phyloP scores from a whole-genome alignment of 2,797 vertebrate genomes.

The Merluccius polli region DNA sequence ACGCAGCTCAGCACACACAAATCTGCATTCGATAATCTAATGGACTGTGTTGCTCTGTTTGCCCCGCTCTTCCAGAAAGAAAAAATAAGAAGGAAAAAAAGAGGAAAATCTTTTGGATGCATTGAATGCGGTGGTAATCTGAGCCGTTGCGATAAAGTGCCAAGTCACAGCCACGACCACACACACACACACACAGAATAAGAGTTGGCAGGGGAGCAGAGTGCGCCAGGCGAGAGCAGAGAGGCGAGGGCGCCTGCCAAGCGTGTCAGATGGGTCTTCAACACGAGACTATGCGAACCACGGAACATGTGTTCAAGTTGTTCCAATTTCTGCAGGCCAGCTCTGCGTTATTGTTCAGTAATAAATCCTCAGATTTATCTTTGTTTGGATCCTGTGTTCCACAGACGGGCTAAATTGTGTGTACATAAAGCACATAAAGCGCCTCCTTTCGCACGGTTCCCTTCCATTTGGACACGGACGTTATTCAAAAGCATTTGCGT shows the following conservation, averaged over 20 bases:
- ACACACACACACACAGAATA: slow-evolving; percentile 56
- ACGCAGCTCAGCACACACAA: not conserved
- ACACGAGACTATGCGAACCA: slow-evolving; percentile 69
- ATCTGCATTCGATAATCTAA: not conserved
- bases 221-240: slow-evolving; percentile 68
- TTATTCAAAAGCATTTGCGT: slow-evolving; percentile 58
- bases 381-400: slow-evolving; percentile 18
- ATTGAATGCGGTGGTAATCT: slow-evolving; percentile 65
- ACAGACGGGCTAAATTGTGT: not conserved
- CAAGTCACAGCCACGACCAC: slow-evolving; percentile 73
- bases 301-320: slow-evolving; percentile 70
- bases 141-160: slow-evolving; percentile 58
- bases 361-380: slow-evolving; percentile 72
- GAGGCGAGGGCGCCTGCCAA: slow-evolving; percentile 63
- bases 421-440: slow-evolving; percentile 23
- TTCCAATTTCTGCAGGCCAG: slow-evolving; percentile 66
- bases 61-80: not conserved
- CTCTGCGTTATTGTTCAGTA: slow-evolving; percentile 68
- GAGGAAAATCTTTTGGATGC: slow-evolving; percentile 16
- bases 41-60: slow-evolving; percentile 2
- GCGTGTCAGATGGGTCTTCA: slow-evolving; percentile 72
- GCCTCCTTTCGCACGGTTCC: slow-evolving; percentile 6
- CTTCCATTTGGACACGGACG: slow-evolving; percentile 54
- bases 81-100: not conserved
- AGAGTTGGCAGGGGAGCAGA: slow-evolving; percentile 70